These are phyloP conservation scores for Diarsia rubi DNA, from an alignment of 2,888 invertebrate genomes.

Conservation along the genomic window DNA sequence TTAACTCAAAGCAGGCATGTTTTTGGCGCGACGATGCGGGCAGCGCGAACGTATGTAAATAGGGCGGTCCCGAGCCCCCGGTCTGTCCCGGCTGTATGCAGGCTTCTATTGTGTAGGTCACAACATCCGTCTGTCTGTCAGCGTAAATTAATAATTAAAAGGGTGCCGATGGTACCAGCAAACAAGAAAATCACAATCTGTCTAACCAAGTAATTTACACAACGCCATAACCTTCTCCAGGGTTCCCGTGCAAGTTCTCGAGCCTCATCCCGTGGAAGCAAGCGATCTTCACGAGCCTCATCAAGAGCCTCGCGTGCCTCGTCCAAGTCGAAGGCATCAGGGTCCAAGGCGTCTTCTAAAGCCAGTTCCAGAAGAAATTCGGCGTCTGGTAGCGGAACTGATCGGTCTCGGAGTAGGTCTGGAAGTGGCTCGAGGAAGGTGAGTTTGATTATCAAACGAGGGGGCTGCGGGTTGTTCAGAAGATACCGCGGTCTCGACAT, in stretches of 20 bases:
- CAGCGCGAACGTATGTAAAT: too few relatives aligned
- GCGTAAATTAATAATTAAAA: too few relatives aligned
- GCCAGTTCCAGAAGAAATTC: constrained; percentile 81
- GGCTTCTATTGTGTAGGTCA: too few relatives aligned
- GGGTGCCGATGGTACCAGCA: too few relatives aligned
- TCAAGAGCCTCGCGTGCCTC: constrained; percentile 70
- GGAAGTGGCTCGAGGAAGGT: constrained; percentile 85
- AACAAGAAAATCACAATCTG: background rate
- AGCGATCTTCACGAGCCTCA: constrained; percentile 72
- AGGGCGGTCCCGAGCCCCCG: too few relatives aligned
- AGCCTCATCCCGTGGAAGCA: constrained; percentile 73
- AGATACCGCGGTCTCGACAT: too few relatives aligned
- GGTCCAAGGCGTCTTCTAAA: constrained; percentile 80
- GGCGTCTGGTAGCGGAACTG: constrained; percentile 81
- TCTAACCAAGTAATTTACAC: background rate
- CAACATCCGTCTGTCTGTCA: too few relatives aligned
- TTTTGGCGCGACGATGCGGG: too few relatives aligned
- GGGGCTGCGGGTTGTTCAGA: too few relatives aligned
- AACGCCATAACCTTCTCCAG: constrained; percentile 63
- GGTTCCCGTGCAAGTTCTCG: constrained; percentile 83
- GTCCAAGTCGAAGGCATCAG: constrained; percentile 77
- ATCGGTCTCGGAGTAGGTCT: constrained; percentile 83
- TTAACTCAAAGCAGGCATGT: too few relatives aligned
- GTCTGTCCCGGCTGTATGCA: too few relatives aligned
- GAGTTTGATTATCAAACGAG: constrained; percentile 23